These are phyloP conservation scores for Arnoldichthys spilopterus DNA, from an alignment of 2,797 vertebrate species.

Conservation along the genomic window DNA sequence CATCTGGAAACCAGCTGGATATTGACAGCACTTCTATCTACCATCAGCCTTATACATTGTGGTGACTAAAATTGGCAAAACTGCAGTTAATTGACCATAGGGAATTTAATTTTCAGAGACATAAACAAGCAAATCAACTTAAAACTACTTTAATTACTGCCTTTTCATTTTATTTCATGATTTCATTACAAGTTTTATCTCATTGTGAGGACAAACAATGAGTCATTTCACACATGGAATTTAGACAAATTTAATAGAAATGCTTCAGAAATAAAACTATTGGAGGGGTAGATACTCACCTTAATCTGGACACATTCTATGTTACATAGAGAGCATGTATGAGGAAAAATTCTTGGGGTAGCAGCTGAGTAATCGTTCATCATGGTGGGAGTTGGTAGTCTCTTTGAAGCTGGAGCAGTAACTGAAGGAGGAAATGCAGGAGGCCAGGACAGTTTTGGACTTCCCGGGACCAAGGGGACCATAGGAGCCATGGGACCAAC, in stretches of 20 bases:
- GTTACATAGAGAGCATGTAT: conserved; percentile 97
- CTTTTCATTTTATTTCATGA: conserved; percentile 39
- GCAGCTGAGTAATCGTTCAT: conserved; percentile 93
- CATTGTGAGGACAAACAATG: conserved; percentile 28
- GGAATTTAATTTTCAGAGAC: neutral
- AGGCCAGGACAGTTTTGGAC: conserved; percentile 47
- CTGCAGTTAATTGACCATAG: neutral
- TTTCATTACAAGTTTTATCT: conserved; percentile 36
- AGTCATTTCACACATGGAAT: conserved; percentile 44
- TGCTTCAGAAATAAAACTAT: conserved; percentile 45
- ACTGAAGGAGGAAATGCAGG: conserved; percentile 75
- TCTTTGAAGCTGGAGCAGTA: conserved; percentile 73
- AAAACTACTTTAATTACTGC: conserved; percentile 28
- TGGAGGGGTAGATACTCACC: conserved; percentile 86
- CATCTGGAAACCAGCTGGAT: neutral
- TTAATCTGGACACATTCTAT: conserved; percentile 89
- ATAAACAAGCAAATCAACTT: conserved; percentile 28
- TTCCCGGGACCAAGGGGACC: conserved; percentile 35
- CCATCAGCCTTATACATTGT: neutral
- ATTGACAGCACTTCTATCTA: neutral
- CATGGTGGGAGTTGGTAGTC: conserved; percentile 85
- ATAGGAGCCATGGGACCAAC: conserved; percentile 33
- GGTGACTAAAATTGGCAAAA: neutral
- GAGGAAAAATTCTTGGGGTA: conserved; percentile 91
- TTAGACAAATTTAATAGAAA: conserved; percentile 45